These are phyloP conservation scores for Sebastes elongatus DNA, from an alignment of 2,797 vertebrate genomes.

Conservation along the genomic window DNA sequence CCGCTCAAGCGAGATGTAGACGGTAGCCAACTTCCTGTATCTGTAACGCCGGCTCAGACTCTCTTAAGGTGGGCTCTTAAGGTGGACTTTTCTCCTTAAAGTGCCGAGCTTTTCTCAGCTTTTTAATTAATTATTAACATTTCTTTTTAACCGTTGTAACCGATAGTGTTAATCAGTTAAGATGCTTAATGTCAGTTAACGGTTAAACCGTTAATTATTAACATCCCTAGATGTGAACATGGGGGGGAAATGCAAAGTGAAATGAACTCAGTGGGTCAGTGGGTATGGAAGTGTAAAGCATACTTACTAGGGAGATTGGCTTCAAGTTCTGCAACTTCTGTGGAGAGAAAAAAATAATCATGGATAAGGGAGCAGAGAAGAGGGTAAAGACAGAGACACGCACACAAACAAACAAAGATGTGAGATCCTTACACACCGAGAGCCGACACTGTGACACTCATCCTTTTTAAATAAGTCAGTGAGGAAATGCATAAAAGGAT, in stretches of 20 bases:
- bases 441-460: background rate
- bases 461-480: background rate
- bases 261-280: background rate
- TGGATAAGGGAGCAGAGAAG: background rate
- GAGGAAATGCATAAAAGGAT: background rate
- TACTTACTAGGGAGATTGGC: constrained; percentile 96
- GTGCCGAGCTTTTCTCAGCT: too few relatives aligned
- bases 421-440: background rate
- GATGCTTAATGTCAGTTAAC: too few relatives aligned
- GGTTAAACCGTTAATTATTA: too few relatives aligned
- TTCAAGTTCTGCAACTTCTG: constrained; percentile 98
- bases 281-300: background rate
- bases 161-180: too few relatives aligned
- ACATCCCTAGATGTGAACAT: background rate
- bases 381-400: background rate
- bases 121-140: too few relatives aligned
- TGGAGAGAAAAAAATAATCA: constrained; percentile 52
- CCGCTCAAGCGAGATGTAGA: too few relatives aligned
- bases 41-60: too few relatives aligned
- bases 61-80: too few relatives aligned
- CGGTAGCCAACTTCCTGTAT: too few relatives aligned
- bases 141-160: too few relatives aligned
- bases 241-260: background rate
- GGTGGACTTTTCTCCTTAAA: too few relatives aligned
- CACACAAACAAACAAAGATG: background rate